Conservation (phyloP, 1,140 invertebrate genomes). For the Anoplophora glabripennis region DNA sequence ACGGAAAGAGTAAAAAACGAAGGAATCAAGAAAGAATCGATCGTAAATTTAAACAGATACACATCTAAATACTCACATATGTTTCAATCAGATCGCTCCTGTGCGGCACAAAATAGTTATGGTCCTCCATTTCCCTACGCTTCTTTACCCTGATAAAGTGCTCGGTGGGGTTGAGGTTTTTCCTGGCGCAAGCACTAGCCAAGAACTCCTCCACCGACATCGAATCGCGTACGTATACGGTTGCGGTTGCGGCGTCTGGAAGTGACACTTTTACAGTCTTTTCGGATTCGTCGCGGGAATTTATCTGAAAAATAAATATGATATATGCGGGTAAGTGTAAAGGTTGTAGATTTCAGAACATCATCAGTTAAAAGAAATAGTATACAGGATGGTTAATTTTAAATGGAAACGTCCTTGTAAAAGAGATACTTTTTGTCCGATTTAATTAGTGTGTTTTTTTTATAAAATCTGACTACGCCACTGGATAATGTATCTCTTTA, state of each 20-base stretch:
- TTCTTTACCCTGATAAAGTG: constrained; percentile 95
- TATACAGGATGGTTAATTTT: too few relatives aligned
- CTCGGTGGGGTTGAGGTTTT: constrained; percentile 88
- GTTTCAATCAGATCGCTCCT: constrained; percentile 90
- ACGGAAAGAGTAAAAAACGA: neutral
- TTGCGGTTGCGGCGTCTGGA: constrained; percentile 76
- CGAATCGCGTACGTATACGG: constrained; percentile 79
- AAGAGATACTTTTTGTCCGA: too few relatives aligned
- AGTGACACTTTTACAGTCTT: constrained; percentile 85
- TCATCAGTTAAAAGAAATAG: too few relatives aligned
- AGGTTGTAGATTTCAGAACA: too few relatives aligned
- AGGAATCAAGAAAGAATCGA: neutral
- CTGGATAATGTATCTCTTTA: too few relatives aligned
- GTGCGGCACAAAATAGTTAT: constrained; percentile 93
- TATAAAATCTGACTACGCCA: too few relatives aligned
- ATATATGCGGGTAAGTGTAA: too few relatives aligned
- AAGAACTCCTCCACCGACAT: constrained; percentile 96
- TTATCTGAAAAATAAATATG: constrained; percentile 56
- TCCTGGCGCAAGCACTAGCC: constrained; percentile 83
- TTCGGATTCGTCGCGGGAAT: constrained; percentile 77
- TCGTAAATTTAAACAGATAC: too few relatives aligned
- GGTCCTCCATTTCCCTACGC: constrained; percentile 90
- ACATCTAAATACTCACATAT: constrained; percentile 73
- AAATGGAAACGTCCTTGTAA: too few relatives aligned
- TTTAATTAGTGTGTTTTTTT: too few relatives aligned